Evolutionary conservation across 1,140 invertebrate genomes (phyloP), one percentile per base, ranked within the genome.

Genomic region (Andricus grossulariae): DNA sequence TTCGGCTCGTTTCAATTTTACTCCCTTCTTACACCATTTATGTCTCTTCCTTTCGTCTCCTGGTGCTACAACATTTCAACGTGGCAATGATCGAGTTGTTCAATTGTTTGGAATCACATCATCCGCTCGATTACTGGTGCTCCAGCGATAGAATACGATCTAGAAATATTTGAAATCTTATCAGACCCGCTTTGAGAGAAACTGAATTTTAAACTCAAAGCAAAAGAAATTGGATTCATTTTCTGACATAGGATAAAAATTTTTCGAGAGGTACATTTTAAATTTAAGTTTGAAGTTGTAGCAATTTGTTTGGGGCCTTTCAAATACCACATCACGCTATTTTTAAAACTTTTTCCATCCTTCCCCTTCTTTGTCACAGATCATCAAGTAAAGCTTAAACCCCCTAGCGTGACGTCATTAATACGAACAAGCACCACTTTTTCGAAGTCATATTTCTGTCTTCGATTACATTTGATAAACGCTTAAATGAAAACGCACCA

Each of bases 1-100:
- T 70, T 80, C 81, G 72, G 66, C 74, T 71, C 75, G 80, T 80
- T 81, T 82, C 79, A 84, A 86, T 86, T 88, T 83, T 75, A 70
- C 72, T 75, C 32, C 60, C 15, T 13, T 39, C 60, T 66, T 45
- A 66, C 32, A 21, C 54, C 70, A 18, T 25, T 75, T 16, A 39
- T 19, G 32, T 49, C 74, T 4, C 39, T 57, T 76, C 52, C 72
- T 12, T 72, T 49, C 50, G 39, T 16, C 45, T 72, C 15, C 21
- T 21, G 50, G 39, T 21, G 50, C 10, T 13, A 72, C n/a, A 39
- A 72, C 50, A 50, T 18, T 72, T 51, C 4, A 13, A 50, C 49
- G n/a, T 21, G 50, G 21, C 66, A 21, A 21, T 79, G 77, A 75
- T 75, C 70, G 73, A 79, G 75, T 79, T 75, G 66, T 79, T 71